A percentile compares a stretch with the other conserved stretches of the same genome.
Evolutionary conservation across 1,140 invertebrate species (phyloP).

Genomic region (Habropoda laboriosa): DNA sequence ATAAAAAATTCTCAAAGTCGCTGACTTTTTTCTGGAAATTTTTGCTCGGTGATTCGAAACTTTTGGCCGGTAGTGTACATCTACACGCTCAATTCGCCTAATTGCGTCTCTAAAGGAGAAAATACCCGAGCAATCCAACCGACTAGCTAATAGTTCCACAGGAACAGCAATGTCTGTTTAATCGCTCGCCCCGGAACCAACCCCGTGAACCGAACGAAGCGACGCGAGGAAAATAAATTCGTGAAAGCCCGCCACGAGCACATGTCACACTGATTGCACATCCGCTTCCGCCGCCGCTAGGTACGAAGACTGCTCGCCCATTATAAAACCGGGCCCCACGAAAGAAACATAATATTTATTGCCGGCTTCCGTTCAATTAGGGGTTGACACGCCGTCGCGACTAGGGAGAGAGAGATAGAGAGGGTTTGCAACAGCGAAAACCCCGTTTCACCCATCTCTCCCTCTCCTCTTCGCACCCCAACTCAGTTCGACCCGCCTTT

Average conservation of each 20-base stretch:
- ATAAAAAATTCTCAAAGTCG: too few species aligned
- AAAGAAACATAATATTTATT: conserved; percentile 78
- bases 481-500: conserved; percentile 15
- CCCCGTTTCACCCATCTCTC: neutral
- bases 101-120: neutral
- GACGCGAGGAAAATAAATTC: conserved; percentile 62
- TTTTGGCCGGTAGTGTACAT: too few species aligned
- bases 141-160: too few species aligned
- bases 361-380: conserved; percentile 79
- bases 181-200: conserved; percentile 34
- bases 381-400: conserved; percentile 68
- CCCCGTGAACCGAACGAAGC: conserved; percentile 24
- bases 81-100: too few species aligned
- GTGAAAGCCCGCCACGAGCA: conserved; percentile 41
- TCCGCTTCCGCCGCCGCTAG: conserved; percentile 70
- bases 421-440: conserved; percentile 37
- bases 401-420: too few species aligned
- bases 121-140: neutral
- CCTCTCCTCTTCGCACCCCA: neutral
- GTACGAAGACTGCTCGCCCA: conserved; percentile 49
- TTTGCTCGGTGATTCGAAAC: too few species aligned
- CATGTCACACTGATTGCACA: conserved; percentile 73
- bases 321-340: conserved; percentile 74
- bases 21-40: too few species aligned
- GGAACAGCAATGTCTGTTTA: conserved; percentile 37